Conservation (phyloP, 2,888 invertebrate genomes). For the Galeruca laticollis region DNA sequence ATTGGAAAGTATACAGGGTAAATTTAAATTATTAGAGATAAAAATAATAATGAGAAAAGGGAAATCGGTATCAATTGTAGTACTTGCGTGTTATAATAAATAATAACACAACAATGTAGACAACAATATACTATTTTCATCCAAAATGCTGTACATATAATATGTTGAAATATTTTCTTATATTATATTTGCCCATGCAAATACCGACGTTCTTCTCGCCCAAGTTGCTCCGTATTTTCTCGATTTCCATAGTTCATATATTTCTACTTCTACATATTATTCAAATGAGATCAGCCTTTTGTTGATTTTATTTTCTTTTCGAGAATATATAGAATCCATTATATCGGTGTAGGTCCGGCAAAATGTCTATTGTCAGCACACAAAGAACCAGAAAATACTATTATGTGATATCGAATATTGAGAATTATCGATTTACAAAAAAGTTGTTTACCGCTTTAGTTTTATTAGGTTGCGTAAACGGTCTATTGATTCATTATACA, state of each 20-base stretch:
- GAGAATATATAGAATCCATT: constrained; percentile 30
- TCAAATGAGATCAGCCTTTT: constrained; percentile 36
- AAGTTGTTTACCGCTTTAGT: background rate
- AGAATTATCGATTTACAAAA: constrained; percentile 24
- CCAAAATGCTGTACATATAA: too few relatives aligned
- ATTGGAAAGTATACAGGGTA: too few relatives aligned
- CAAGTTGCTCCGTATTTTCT: constrained; percentile 34
- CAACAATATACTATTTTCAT: too few relatives aligned
- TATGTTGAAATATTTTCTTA: too few relatives aligned
- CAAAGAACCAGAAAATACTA: constrained; percentile 22
- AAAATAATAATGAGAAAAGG: too few relatives aligned
- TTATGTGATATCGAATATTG: constrained; percentile 13
- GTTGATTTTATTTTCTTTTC: constrained; percentile 30
- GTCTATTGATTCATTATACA: background rate
- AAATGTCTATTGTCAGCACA: constrained; percentile 28
- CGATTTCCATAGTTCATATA: constrained; percentile 40
- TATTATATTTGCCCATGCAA: constrained; percentile 39
- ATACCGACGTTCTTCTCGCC: constrained; percentile 21
- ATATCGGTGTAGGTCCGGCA: constrained; percentile 26
- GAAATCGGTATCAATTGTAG: too few relatives aligned
- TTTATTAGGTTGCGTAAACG: background rate
- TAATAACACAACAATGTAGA: too few relatives aligned
- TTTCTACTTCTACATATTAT: constrained; percentile 38
- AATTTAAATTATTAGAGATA: too few relatives aligned
- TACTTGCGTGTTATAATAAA: too few relatives aligned